Percentiles rank a stretch among this genome's conserved stretches.
These are phyloP conservation scores for Eulemur coronatus DNA, from an alignment of 2,797 vertebrate genomes.

Conservation along the genomic window DNA sequence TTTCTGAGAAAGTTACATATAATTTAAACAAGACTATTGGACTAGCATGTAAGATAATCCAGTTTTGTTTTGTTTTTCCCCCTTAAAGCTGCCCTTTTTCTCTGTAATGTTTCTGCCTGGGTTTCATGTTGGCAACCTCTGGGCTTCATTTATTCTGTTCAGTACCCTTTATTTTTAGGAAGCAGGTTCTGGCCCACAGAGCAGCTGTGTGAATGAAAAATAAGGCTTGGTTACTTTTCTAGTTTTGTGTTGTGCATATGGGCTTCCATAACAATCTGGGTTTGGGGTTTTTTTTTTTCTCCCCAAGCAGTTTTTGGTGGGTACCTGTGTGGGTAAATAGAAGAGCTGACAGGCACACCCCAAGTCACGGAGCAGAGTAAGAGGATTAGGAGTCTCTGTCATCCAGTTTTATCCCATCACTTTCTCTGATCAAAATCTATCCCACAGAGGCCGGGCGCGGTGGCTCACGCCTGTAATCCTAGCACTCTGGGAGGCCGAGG, in stretches of 20 bases:
- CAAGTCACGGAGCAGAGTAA: background rate
- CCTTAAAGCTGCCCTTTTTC: background rate
- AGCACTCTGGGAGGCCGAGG: no score
- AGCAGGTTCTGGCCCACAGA: background rate
- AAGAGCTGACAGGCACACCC: background rate
- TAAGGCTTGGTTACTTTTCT: conserved; percentile 78
- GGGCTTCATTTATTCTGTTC: background rate
- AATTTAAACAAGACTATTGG: background rate
- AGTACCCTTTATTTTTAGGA: background rate
- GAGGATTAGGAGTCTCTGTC: background rate
- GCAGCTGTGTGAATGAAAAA: background rate
- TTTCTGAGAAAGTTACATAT: conserved; percentile 30
- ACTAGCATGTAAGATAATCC: background rate
- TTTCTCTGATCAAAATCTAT: background rate
- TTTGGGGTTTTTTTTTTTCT: background rate
- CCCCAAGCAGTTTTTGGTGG: background rate
- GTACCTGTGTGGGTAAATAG: background rate
- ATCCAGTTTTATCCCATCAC: background rate
- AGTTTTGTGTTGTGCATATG: conserved; percentile 80
- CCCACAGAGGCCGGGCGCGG: no score
- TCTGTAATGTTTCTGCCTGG: background rate
- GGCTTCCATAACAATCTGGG: conserved; percentile 53
- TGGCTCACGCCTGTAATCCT: no score
- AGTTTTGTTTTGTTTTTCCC: background rate
- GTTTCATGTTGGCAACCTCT: background rate